Evolutionary conservation across 2,797 vertebrate genomes (phyloP), one percentile per base, ranked within the genome.

Genomic region (Rhabdomys pumilio): DNA sequence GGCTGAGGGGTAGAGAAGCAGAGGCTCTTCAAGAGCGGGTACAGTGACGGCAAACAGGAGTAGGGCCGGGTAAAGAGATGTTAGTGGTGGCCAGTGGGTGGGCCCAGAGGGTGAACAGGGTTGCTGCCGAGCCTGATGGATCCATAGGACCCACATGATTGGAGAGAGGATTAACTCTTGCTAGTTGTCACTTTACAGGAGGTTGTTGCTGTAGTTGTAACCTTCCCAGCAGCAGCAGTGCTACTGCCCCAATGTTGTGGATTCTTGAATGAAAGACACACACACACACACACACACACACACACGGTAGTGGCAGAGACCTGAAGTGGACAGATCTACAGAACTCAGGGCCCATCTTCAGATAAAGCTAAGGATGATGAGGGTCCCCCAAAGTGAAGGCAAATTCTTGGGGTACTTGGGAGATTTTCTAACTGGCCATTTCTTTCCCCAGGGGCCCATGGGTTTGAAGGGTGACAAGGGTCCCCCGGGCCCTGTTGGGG

Each of bases 391-490:
- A 88, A 75, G 6, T 61, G 11, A 76, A 61, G 72, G 38, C 29
- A 76, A 59, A 15, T 20, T 26, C 50, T 88, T 57, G n/a, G 69
- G 24, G 26, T 44, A 6, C 72, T 34, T 67, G 8, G 75, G n/a
- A 72, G 50, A 15, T 73, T 67, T 84, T 65, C 24, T 90, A 20
- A 96, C 57, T 75, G 38, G 59, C 92, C 10, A 31, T 92, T 72
- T 67, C 34, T 55, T 89, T 92, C 88, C 95, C 0, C 97, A 99
- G 99, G 99, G 99, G 96, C 96, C 99, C 11, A 96, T 98, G 55
- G 99, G 99, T 73, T 97, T 99, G 97, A 99, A 99, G 97, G 99
- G 99, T 90, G 99, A 98, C 96, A 99, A 99, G 96, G 99, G 99
- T 0, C 99, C 99, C 22, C 96, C 98, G 0, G 99, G 99, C 44